Conservation (phyloP, 2,113 vertebrate species). For the Thryonomys swinderianus region DNA sequence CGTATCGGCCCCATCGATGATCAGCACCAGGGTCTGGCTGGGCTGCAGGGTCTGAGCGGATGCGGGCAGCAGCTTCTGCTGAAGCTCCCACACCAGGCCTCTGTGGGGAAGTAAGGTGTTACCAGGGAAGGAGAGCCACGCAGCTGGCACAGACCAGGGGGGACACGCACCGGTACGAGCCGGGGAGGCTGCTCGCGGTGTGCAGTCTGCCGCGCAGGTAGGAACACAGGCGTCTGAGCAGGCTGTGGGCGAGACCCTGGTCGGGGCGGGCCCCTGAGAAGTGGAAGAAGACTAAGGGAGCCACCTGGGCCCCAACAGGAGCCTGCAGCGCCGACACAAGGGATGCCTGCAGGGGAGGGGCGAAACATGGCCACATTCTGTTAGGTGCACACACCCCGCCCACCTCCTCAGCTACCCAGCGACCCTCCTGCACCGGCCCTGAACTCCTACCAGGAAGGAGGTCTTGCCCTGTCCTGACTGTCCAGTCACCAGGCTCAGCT, state of each 20-base stretch:
- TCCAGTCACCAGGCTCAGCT: conserved; percentile 87
- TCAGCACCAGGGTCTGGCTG: conserved; percentile 84
- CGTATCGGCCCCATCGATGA: conserved; percentile 90
- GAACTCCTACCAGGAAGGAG: conserved; percentile 87
- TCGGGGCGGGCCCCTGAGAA: conserved; percentile 90
- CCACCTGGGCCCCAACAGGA: neutral
- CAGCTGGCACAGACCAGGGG: neutral
- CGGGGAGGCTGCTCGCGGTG: conserved; percentile 71
- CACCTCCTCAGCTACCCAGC: neutral
- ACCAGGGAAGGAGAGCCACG: neutral
- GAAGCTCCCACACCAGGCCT: conserved; percentile 89
- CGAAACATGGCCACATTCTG: neutral
- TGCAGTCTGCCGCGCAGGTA: conserved; percentile 82
- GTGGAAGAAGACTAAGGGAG: conserved; percentile 88
- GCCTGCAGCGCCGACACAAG: conserved; percentile 69
- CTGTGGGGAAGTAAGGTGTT: conserved; percentile 75
- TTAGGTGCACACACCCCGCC: too few relatives aligned
- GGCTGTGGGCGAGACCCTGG: conserved; percentile 85
- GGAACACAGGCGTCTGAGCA: conserved; percentile 87
- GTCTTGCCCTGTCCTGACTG: conserved; percentile 92
- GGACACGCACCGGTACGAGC: conserved; percentile 86
- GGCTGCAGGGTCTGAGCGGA: conserved; percentile 70
- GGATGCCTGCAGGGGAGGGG: conserved; percentile 53
- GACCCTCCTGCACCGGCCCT: neutral
- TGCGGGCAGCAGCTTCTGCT: conserved; percentile 76